phyloP scores from a whole-genome alignment of 2,888 invertebrate species.

The Scaptomyza cyrtandrae region DNA sequence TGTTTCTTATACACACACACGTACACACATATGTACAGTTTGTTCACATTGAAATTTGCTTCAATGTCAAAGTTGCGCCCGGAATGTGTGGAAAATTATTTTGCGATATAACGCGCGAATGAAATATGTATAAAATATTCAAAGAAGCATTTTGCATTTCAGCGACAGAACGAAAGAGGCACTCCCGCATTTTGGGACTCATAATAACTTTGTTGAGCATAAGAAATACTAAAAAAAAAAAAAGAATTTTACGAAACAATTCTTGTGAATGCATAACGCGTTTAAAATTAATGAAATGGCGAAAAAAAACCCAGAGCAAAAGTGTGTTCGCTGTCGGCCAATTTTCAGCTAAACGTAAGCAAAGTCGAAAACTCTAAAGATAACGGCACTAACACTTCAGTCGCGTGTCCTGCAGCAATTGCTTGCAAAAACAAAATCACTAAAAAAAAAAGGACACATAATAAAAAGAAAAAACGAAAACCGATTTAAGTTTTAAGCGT shows the following conservation, averaged over 20 bases:
- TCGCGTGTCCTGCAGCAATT: slow-evolving; percentile 25
- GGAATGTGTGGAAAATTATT: slow-evolving; percentile 73
- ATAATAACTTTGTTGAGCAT: slow-evolving; percentile 5
- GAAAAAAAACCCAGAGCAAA: not conserved
- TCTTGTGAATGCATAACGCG: slow-evolving; percentile 29
- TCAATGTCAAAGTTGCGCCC: slow-evolving; percentile 68
- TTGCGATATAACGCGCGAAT: slow-evolving; percentile 69
- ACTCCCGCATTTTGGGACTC: slow-evolving; percentile 14
- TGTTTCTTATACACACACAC: slow-evolving; percentile 38
- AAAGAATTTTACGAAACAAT: slow-evolving; percentile 51
- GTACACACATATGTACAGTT: not conserved
- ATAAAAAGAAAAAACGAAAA: slow-evolving; percentile 35
- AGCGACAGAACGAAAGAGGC: slow-evolving; percentile 9
- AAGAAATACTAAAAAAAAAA: not conserved
- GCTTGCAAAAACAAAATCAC: slow-evolving; percentile 14
- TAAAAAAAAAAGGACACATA: slow-evolving; percentile 17
- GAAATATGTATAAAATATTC: slow-evolving; percentile 76
- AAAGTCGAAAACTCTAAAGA: slow-evolving; percentile 48
- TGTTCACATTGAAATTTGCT: slow-evolving; percentile 40
- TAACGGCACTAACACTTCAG: slow-evolving; percentile 52
- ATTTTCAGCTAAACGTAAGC: slow-evolving; percentile 16
- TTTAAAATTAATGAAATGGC: slow-evolving; percentile 34
- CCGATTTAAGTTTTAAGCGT: slow-evolving; percentile 78
- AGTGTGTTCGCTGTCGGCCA: slow-evolving; percentile 11
- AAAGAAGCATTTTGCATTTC: slow-evolving; percentile 59